Percentiles rank a stretch among this genome's conserved stretches.
These are phyloP conservation scores for Gerris buenoi DNA, from an alignment of 1,140 invertebrate species.

Conservation along the genomic window DNA sequence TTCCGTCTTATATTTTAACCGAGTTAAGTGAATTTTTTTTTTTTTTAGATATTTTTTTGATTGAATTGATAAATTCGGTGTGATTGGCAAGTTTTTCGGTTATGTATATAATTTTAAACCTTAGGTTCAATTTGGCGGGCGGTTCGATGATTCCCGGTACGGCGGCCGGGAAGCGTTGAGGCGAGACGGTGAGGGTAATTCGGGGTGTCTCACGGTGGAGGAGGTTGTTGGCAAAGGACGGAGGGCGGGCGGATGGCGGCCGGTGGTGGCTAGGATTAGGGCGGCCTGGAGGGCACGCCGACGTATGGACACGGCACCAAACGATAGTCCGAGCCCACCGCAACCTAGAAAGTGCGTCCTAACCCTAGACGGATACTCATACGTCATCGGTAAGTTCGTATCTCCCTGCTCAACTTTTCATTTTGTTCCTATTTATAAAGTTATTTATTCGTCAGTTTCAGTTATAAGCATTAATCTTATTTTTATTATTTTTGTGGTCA, in stretches of 20 bases:
- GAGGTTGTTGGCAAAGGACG: conserved; percentile 12
- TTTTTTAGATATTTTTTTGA: no score
- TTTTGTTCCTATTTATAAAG: no score
- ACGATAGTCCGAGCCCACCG: conserved; percentile 19
- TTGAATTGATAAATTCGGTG: no score
- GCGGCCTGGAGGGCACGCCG: conserved; percentile 16
- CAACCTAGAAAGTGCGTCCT: conserved; percentile 54
- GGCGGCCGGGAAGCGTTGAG: not conserved
- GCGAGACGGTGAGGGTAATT: not conserved
- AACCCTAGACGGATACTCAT: conserved; percentile 61
- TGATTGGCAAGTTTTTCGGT: no score
- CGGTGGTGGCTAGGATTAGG: conserved; percentile 8
- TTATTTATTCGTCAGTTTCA: no score
- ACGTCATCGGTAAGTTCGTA: conserved; percentile 64
- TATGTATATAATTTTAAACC: no score
- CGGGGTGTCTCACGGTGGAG: conserved; percentile 9
- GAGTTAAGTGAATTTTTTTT: no score
- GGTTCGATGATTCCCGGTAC: not conserved
- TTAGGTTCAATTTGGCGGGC: not conserved
- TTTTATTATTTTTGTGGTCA: no score
- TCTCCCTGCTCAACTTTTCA: no score
- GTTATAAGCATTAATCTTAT: no score
- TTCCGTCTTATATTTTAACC: no score
- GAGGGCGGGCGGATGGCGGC: conserved; percentile 2
- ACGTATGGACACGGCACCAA: conserved; percentile 13